Evolutionary conservation across 2,888 invertebrate species (phyloP).

Genomic region (Aelia acuminata): DNA sequence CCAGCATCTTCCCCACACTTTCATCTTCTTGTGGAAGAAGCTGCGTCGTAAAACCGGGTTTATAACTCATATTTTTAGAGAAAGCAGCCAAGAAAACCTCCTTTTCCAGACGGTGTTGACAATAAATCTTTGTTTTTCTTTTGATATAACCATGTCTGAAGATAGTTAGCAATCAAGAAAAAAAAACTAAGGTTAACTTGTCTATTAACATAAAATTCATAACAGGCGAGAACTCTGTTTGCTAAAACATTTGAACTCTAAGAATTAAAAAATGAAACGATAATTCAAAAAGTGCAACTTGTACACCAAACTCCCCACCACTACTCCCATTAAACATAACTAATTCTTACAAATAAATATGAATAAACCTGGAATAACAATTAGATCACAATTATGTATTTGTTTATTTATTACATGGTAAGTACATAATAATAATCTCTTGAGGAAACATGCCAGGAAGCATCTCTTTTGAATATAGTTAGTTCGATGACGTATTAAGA

Average conservation of each 20-base stretch:
- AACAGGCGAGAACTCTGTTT: neutral
- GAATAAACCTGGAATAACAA: too few species aligned
- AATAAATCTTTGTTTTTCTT: neutral
- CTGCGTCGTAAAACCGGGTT: slow-evolving; percentile 24
- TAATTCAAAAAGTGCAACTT: too few species aligned
- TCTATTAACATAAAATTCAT: neutral
- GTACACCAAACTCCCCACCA: too few species aligned
- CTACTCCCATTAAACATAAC: too few species aligned
- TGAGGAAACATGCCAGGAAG: too few species aligned
- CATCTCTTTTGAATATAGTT: too few species aligned
- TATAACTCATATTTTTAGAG: slow-evolving; percentile 16
- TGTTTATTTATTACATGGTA: too few species aligned
- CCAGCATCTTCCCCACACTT: neutral
- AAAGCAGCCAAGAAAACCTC: neutral
- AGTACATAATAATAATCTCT: too few species aligned
- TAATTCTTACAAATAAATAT: too few species aligned
- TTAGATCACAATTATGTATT: too few species aligned
- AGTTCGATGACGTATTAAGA: too few species aligned
- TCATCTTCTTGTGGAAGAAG: neutral
- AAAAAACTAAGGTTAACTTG: neutral
- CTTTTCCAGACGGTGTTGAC: neutral
- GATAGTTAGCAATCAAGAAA: neutral
- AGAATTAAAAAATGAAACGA: too few species aligned
- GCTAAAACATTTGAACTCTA: neutral
- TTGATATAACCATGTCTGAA: neutral